Base-by-base conservation (phyloP, 1,140 invertebrate genomes). In the Parapsyche elsis region DNA sequence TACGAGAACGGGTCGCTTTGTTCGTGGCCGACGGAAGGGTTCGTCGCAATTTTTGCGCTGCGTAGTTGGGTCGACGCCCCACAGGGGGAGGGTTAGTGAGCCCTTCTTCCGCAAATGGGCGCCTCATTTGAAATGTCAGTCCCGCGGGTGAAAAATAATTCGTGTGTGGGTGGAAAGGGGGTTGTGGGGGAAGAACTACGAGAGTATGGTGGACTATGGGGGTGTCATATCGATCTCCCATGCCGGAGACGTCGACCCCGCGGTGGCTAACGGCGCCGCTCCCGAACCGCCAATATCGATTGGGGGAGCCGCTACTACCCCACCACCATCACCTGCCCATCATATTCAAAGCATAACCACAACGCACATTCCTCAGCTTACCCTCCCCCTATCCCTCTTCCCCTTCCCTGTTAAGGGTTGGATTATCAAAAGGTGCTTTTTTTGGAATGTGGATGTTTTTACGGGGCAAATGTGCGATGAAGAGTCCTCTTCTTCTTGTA, bases 251-350 rank as follows among this genome's bases (percentile, higher is more conserved):
- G 64, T 67, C 64, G 64, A 67, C 64, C 64, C 64, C 64, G 19
- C 64, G 64, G 64, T 12, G 64, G 64, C 24, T 12, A 23, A 23
- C 19, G 64, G 64, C 64, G 64, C 23, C 64, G 64, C 64, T 24
- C 64, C 59, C 59, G 59, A 61, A 61, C 59, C 59, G 59, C 59
- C 59, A 19, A 67, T 67, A 67, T 67, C 64, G 64, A 67, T 67
- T 67, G 64, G 64, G 64, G 64, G 64, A 21, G 64, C 64, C 49
- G 21, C 59, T 16, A 53, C 16, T 53, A 12, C 12, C 49, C 30
- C 30, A 38, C 30, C 30, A 38, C 30, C 30, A 14, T 2, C 49
- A 53, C 16, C 49, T 53, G 10, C 49, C 49, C 12, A 12, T 53
- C 49, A 53, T 53, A 14, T 53, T 53, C 49, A 53, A 53, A 53